Evolutionary conservation across 2,888 invertebrate genomes (phyloP), one percentile per base, ranked within the genome.

Genomic region (Torymus aiolomorphi): DNA sequence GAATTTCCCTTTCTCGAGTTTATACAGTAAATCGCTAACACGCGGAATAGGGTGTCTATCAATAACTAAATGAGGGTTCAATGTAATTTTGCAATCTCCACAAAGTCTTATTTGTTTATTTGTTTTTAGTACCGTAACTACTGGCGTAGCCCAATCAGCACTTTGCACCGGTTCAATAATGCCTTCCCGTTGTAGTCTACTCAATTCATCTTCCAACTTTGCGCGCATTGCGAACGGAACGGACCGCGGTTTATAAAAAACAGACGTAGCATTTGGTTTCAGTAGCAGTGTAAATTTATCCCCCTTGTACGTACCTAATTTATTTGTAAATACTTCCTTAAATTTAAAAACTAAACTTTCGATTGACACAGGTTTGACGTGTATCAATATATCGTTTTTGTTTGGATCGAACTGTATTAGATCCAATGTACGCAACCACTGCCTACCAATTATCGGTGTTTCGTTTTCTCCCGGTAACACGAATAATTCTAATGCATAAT

Each of bases 31-130:
- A 62, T 85, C 83, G 5, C 80, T 67, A 31, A 83, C 62, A 11
- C 80, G 42, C 0, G 84, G 83, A 16, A 84, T 74, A 16, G 84
- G 84, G 57, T 83, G 54, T 11, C 85, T 56, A 8, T 86, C 84
- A 74, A 85, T 82, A 63, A 82, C 78, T 12, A 87, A 67, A 20
- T 81, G 74, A 5, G 83, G 83, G 80, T 89, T 89, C 18, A 89
- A 42, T 0, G 88, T 89, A 0, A 88, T 65, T 70, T 85, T 85
- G 59, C 81, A 16, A 24, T 31, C 31, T 31, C 31, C 31, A 31
- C 31, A 31, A 31, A 31, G 1, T 31, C 31, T 31, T 31, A 62
- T 20, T 24, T 61, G 20, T 12, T 24, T 24, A 14, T 20, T 61
- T 24, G 61, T 14, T n/a, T 61, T 61, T 11, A 61, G 61, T 18